Evolutionary conservation across 2,888 invertebrate species (phyloP).

Genomic region (Aproaerema taeniolella): DNA sequence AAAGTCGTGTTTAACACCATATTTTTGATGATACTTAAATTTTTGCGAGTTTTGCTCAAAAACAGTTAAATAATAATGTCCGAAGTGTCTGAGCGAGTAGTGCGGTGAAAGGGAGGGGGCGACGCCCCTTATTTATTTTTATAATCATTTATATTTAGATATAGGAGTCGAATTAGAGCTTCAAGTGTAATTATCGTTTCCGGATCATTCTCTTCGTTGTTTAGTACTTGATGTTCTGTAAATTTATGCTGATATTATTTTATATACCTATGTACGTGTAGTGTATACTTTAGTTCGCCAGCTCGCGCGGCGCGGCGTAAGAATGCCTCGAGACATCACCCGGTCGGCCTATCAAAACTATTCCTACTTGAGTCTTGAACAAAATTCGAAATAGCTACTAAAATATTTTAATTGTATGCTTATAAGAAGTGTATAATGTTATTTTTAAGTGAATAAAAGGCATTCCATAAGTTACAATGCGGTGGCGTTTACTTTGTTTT

Average conservation of each 20-base stretch:
- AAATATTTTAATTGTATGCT: slow-evolving; percentile 50
- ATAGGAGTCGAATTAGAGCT: slow-evolving; percentile 53
- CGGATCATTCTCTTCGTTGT: slow-evolving; percentile 32
- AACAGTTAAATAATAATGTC: slow-evolving; percentile 21
- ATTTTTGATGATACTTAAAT: slow-evolving; percentile 34
- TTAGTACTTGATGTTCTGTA: slow-evolving; percentile 25
- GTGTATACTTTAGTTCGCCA: slow-evolving; percentile 21
- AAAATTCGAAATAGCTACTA: slow-evolving; percentile 47
- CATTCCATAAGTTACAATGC: slow-evolving; percentile 68
- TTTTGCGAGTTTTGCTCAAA: slow-evolving; percentile 45
- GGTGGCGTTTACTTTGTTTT: slow-evolving; percentile 58
- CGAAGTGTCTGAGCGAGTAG: slow-evolving; percentile 33
- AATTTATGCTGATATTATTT: slow-evolving; percentile 35
- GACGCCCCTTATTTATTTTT: slow-evolving; percentile 71
- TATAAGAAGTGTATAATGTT: slow-evolving; percentile 61
- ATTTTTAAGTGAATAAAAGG: slow-evolving; percentile 67
- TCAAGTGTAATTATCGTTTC: slow-evolving; percentile 50
- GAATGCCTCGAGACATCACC: slow-evolving; percentile 15
- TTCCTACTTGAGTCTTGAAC: slow-evolving; percentile 37
- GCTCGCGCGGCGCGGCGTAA: slow-evolving; percentile 2
- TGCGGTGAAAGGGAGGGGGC: slow-evolving; percentile 50
- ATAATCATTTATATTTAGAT: slow-evolving; percentile 73
- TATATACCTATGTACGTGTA: slow-evolving; percentile 24
- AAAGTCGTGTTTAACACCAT: slow-evolving; percentile 29
- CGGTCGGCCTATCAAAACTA: slow-evolving; percentile 29